Percentiles rank a stretch among this genome's conserved stretches.
phyloP scores from a whole-genome alignment of 1,140 invertebrate genomes.

The Rhyzopertha dominica region DNA sequence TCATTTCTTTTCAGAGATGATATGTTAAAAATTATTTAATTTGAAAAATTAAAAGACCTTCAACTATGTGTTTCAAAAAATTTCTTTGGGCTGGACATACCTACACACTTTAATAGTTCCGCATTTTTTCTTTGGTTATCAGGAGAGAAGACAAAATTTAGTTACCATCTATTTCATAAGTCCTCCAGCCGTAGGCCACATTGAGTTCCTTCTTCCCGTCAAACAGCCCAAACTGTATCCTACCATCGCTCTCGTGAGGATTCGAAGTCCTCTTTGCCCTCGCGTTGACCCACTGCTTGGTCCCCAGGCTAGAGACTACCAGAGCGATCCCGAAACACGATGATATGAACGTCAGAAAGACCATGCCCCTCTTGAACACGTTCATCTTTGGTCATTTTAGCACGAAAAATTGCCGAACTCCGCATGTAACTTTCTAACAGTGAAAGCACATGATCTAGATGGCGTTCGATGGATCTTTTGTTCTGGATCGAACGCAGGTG shows the following conservation, averaged over 20 bases:
- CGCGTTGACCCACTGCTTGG: conserved; percentile 82
- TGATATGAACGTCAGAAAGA: conserved; percentile 84
- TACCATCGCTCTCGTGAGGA: conserved; percentile 65
- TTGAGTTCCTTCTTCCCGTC: conserved; percentile 78
- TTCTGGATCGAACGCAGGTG: not conserved
- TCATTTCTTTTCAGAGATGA: too few relatives aligned
- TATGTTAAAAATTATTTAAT: too few relatives aligned
- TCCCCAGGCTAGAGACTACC: conserved; percentile 76
- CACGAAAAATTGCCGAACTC: too few relatives aligned
- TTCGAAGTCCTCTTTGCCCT: conserved; percentile 63
- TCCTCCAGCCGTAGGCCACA: conserved; percentile 74
- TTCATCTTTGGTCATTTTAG: too few relatives aligned
- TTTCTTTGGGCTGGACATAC: too few relatives aligned
- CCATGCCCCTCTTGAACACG: conserved; percentile 70
- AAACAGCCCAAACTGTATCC: conserved; percentile 78
- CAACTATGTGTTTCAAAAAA: too few relatives aligned
- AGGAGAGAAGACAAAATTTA: too few relatives aligned
- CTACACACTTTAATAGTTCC: too few relatives aligned
- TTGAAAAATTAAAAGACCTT: too few relatives aligned
- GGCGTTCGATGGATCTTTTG: not conserved
- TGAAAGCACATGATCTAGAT: not conserved
- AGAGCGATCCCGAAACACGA: conserved; percentile 77
- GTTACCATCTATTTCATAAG: conserved; percentile 67
- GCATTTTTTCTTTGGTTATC: too few relatives aligned
- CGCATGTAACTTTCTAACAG: not conserved